Evolutionary conservation across 1,140 invertebrate species (phyloP).

Genomic region (Doryteuthis pealeii): DNA sequence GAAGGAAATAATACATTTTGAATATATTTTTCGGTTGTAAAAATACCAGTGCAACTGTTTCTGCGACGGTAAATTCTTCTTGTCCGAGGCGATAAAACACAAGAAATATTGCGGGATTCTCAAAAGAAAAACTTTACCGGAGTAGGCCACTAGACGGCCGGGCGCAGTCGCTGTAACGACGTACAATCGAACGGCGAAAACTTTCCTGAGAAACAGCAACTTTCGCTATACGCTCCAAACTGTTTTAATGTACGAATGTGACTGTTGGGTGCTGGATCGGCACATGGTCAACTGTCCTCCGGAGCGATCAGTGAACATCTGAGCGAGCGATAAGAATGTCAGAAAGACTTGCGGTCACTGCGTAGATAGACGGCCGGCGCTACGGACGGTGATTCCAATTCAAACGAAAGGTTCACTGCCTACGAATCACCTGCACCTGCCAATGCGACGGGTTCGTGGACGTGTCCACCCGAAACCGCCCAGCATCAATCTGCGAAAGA

Average conservation of each 20-base stretch:
- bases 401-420: conserved; percentile 23
- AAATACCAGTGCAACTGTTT: conserved; percentile 36
- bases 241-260: conserved; percentile 37
- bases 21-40: conserved; percentile 27
- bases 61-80: conserved; percentile 39
- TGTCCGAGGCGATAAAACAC: conserved; percentile 27
- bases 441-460: conserved; percentile 32
- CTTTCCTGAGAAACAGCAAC: conserved; percentile 26
- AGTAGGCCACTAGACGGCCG: not conserved
- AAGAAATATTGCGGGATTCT: conserved; percentile 5
- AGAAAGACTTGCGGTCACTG: conserved; percentile 13
- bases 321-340: conserved; percentile 15
- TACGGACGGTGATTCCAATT: conserved; percentile 22
- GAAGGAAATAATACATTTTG: conserved; percentile 34
- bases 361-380: not conserved
- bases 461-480: conserved; percentile 24
- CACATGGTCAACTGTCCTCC: conserved; percentile 30
- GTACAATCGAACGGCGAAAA: conserved; percentile 9
- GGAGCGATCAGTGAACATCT: conserved; percentile 33
- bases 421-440: conserved; percentile 31
- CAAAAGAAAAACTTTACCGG: not conserved
- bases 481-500: conserved; percentile 29
- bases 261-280: conserved; percentile 45
- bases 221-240: conserved; percentile 32
- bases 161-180: not conserved